Percentiles rank a stretch among this genome's conserved stretches.
These are phyloP conservation scores for Gymnocephalus cernua DNA, from an alignment of 2,113 vertebrate species.

Conservation along the genomic window DNA sequence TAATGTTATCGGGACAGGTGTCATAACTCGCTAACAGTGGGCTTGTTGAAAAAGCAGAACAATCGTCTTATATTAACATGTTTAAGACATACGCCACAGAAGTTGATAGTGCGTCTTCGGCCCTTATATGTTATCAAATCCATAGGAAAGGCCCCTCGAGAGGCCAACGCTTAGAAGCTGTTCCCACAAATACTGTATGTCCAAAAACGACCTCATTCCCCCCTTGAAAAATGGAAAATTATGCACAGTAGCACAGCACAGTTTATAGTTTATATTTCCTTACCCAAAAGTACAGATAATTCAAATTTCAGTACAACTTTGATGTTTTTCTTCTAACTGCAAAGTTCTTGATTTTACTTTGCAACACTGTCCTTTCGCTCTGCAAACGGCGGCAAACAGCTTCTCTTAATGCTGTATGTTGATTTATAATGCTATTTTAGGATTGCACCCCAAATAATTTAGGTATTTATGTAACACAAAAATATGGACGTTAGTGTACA, in stretches of 20 bases:
- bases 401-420: constrained; percentile 28
- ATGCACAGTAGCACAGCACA: too few relatives aligned
- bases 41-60: not conserved
- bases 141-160: not conserved
- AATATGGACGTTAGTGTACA: constrained; percentile 34
- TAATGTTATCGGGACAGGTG: not conserved
- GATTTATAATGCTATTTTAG: constrained; percentile 51
- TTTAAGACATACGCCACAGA: not conserved
- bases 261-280: not conserved
- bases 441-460: constrained; percentile 44
- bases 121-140: not conserved
- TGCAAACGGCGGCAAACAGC: not conserved
- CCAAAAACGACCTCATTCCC: not conserved
- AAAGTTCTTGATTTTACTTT: constrained; percentile 11
- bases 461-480: constrained; percentile 50
- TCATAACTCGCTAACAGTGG: not conserved
- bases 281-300: not conserved
- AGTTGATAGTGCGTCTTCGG: not conserved
- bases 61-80: not conserved
- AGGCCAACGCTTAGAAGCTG: not conserved
- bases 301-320: not conserved
- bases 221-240: not conserved
- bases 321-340: not conserved
- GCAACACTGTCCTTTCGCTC: not conserved
- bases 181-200: not conserved